Percentiles rank a stretch among this genome's conserved stretches.
Conservation (phyloP, 2,113 vertebrate genomes). For the Lamprologus tigripictilis region DNA sequence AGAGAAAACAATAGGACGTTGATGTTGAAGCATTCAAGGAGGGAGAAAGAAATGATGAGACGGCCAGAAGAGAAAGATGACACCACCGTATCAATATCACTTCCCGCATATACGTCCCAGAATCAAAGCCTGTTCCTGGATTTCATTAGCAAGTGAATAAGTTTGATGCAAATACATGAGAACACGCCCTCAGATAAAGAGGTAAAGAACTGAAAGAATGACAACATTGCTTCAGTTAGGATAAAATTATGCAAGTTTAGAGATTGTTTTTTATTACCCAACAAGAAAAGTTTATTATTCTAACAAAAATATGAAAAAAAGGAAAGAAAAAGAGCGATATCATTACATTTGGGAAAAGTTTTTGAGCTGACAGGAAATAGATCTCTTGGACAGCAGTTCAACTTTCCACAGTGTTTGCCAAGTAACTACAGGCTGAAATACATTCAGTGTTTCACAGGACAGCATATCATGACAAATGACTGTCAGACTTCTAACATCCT, state of each 20-base stretch:
- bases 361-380: background rate
- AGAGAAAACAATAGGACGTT: background rate
- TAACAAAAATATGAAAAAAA: background rate
- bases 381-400: background rate
- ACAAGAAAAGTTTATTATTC: background rate
- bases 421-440: slow-evolving; percentile 20
- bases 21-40: background rate
- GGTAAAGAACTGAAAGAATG: background rate
- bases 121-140: background rate
- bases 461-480: slow-evolving; percentile 18
- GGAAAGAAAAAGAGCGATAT: background rate
- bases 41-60: background rate
- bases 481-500: background rate
- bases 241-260: background rate
- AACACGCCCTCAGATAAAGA: background rate
- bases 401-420: slow-evolving; percentile 34
- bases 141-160: background rate
- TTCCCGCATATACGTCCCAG: background rate
- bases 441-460: slow-evolving; percentile 11
- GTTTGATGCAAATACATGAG: background rate
- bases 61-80: background rate
- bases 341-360: background rate
- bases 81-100: background rate
- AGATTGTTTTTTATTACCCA: background rate
- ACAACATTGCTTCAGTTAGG: background rate